Percentiles rank a stretch among this genome's conserved stretches.
phyloP scores from a whole-genome alignment of 2,113 vertebrate genomes.

The Pachycephala philippinensis region DNA sequence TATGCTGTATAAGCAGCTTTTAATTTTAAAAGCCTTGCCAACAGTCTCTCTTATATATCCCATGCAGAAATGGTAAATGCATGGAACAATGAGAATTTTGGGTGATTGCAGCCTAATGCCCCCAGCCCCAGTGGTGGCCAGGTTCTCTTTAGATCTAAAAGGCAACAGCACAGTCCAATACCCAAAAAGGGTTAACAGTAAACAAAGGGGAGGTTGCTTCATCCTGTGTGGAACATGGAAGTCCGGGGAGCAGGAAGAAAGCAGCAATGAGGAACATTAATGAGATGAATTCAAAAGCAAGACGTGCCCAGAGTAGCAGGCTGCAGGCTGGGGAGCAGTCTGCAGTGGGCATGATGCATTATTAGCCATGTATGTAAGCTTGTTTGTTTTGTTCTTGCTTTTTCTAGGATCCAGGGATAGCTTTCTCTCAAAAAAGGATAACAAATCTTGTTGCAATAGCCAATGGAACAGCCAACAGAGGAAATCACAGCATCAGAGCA shows the following conservation, averaged over 20 bases:
- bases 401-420: not conserved
- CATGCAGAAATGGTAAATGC: not conserved
- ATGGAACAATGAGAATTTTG: not conserved
- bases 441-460: not conserved
- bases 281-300: not conserved
- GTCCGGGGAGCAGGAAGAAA: not conserved
- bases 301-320: not conserved
- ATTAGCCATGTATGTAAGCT: not conserved
- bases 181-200: not conserved
- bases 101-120: not conserved
- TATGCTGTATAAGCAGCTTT: rapidly evolving
- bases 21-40: not conserved
- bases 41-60: not conserved
- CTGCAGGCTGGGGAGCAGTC: not conserved
- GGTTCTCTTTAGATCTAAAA: not conserved
- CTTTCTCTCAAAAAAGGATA: not conserved
- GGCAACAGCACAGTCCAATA: not conserved
- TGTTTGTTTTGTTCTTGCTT: not conserved
- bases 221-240: not conserved
- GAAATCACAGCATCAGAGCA: not conserved
- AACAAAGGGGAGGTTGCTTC: not conserved
- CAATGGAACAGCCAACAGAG: not conserved
- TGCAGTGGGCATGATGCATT: not conserved
- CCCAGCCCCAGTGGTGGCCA: not conserved
- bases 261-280: not conserved